phyloP scores from a whole-genome alignment of 1,140 invertebrate species.

The Varroa destructor region DNA sequence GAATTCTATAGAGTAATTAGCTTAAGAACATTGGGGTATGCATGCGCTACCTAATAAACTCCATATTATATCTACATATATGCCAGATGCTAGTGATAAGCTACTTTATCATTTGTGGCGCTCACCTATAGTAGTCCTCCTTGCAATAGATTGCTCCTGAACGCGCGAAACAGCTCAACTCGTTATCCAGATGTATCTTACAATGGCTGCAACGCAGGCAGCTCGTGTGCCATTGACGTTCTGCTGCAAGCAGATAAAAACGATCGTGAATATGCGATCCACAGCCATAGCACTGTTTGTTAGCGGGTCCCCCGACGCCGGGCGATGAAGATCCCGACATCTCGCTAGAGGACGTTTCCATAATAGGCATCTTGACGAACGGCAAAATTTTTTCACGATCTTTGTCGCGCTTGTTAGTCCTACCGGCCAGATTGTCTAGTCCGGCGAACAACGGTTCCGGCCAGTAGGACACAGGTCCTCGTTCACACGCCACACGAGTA shows the following conservation, averaged over 20 bases:
- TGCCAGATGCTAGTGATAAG: too few species aligned
- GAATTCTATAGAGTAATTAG: too few species aligned
- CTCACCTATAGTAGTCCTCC: constrained; percentile 92
- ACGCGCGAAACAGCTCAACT: constrained; percentile 79
- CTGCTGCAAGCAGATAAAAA: constrained; percentile 72
- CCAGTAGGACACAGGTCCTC: too few species aligned
- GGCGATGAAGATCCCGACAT: constrained; percentile 6
- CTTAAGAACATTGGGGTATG: too few species aligned
- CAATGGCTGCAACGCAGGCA: constrained; percentile 69
- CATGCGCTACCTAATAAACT: too few species aligned
- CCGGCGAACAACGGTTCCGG: too few species aligned
- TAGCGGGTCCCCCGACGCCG: constrained; percentile 32
- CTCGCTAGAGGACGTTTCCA: constrained; percentile 18
- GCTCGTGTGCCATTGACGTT: constrained; percentile 71
- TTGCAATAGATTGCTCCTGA: constrained; percentile 93
- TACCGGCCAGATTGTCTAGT: too few species aligned
- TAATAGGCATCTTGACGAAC: constrained; percentile 25
- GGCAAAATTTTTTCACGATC: too few species aligned
- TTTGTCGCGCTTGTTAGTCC: too few species aligned
- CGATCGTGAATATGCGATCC: constrained; percentile 65
- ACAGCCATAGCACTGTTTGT: constrained; percentile 63
- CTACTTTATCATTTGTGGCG: constrained; percentile 31
- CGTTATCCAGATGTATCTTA: constrained; percentile 65
- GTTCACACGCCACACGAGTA: too few species aligned
- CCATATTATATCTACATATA: too few species aligned